These are phyloP conservation scores for Temnothorax nylanderi DNA, from an alignment of 1,140 invertebrate genomes.

Conservation along the genomic window DNA sequence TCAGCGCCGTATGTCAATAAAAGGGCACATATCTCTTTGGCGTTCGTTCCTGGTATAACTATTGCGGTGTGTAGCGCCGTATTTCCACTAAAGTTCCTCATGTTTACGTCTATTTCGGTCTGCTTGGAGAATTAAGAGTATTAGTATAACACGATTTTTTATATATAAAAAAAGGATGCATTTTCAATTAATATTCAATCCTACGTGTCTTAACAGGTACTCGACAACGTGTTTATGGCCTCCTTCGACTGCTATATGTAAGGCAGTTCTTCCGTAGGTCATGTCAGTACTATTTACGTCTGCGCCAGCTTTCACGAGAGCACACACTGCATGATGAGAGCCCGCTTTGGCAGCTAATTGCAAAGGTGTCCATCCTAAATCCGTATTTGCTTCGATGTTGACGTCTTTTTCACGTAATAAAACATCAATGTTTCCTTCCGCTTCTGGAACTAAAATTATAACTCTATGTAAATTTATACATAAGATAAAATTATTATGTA, in stretches of 20 bases:
- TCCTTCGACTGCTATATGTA: slow-evolving; percentile 87
- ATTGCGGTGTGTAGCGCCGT: slow-evolving; percentile 82
- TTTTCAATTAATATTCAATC: slow-evolving; percentile 39
- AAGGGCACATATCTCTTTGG: slow-evolving; percentile 78
- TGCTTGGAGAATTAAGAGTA: slow-evolving; percentile 45
- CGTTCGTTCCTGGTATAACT: slow-evolving; percentile 74
- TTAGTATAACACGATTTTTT: slow-evolving; percentile 16
- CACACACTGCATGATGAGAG: slow-evolving; percentile 83
- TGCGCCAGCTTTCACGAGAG: slow-evolving; percentile 84
- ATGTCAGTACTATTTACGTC: slow-evolving; percentile 85
- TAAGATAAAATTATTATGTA: neutral
- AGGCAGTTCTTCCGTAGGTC: slow-evolving; percentile 86
- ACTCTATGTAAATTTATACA: neutral
- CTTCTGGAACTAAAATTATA: slow-evolving; percentile 61
- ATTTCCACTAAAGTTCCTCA: slow-evolving; percentile 79
- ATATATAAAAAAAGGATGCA: neutral
- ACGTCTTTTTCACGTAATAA: slow-evolving; percentile 69
- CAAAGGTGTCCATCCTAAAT: slow-evolving; percentile 85
- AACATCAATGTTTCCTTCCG: slow-evolving; percentile 71
- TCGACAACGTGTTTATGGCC: slow-evolving; percentile 84
- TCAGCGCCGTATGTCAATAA: slow-evolving; percentile 79
- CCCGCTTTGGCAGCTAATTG: slow-evolving; percentile 86
- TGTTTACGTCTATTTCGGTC: slow-evolving; percentile 82
- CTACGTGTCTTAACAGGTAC: slow-evolving; percentile 84
- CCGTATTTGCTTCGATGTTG: slow-evolving; percentile 71